Percentiles rank a stretch among this genome's conserved stretches.
Conservation (phyloP, 1,140 invertebrate genomes). For the Trichoplusia ni region DNA sequence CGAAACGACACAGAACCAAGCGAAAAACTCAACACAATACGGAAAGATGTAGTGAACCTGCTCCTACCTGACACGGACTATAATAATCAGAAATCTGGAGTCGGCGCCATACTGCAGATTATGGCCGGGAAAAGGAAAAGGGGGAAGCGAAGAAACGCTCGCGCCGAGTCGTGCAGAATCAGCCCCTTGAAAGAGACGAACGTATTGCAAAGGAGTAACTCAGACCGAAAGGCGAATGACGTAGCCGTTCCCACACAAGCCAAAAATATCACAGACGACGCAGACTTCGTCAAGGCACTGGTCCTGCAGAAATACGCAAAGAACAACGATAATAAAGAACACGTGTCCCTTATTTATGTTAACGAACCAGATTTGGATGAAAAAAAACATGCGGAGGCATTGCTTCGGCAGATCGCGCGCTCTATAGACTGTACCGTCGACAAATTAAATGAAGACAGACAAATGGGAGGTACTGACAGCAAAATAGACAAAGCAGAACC, state of each 20-base stretch:
- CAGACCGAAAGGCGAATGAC: conserved; percentile 36
- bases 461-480: conserved; percentile 69
- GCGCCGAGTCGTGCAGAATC: conserved; percentile 49
- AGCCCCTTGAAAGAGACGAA: conserved; percentile 53
- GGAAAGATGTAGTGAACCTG: conserved; percentile 75
- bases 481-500: conserved; percentile 49
- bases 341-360: conserved; percentile 73
- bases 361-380: conserved; percentile 59
- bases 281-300: conserved; percentile 67
- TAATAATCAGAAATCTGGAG: conserved; percentile 59
- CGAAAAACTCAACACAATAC: conserved; percentile 51
- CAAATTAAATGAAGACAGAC: conserved; percentile 53
- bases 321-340: conserved; percentile 56
- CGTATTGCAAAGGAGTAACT: conserved; percentile 48
- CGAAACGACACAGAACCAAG: conserved; percentile 49
- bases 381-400: conserved; percentile 64
- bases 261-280: conserved; percentile 65
- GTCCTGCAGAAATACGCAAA: conserved; percentile 72
- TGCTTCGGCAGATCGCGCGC: conserved; percentile 67
- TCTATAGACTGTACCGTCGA: conserved; percentile 71
- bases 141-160: conserved; percentile 52
- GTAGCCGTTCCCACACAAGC: conserved; percentile 49
- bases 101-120: conserved; percentile 62
- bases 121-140: conserved; percentile 66
- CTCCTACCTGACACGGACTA: conserved; percentile 68